These are phyloP conservation scores for Zalophus californianus DNA, from an alignment of 2,797 vertebrate genomes.

Conservation along the genomic window DNA sequence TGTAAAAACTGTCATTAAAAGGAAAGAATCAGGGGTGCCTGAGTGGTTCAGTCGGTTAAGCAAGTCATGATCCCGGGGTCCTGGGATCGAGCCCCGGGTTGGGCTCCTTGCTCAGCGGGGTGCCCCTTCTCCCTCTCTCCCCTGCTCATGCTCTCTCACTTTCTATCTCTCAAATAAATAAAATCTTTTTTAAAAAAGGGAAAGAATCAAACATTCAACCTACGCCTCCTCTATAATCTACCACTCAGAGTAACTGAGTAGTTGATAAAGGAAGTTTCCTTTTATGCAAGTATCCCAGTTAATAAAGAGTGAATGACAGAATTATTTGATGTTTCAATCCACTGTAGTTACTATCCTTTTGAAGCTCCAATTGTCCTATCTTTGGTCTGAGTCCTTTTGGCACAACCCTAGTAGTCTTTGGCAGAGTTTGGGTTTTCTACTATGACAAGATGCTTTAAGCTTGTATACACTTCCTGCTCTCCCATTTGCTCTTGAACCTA, in stretches of 20 bases:
- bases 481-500: not conserved
- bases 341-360: not conserved
- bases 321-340: not conserved
- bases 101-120: no score
- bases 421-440: not conserved
- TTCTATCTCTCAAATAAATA: no score
- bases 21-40: no score
- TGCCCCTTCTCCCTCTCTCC: no score
- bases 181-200: no score
- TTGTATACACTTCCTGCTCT: not conserved
- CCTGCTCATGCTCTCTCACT: no score
- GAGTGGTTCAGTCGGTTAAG: no score
- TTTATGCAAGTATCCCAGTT: not conserved
- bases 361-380: not conserved
- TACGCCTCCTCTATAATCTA: not conserved
- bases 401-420: not conserved
- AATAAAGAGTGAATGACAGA: conserved; percentile 26
- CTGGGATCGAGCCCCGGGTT: no score
- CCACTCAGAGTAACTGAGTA: not conserved
- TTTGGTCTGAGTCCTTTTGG: conserved; percentile 22
- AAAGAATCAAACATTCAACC: not conserved
- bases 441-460: not conserved
- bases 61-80: no score
- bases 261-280: conserved; percentile 9
- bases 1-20: conserved; percentile 26